These are phyloP conservation scores for Junonia oenone DNA, from an alignment of 2,888 invertebrate genomes.

Conservation along the genomic window DNA sequence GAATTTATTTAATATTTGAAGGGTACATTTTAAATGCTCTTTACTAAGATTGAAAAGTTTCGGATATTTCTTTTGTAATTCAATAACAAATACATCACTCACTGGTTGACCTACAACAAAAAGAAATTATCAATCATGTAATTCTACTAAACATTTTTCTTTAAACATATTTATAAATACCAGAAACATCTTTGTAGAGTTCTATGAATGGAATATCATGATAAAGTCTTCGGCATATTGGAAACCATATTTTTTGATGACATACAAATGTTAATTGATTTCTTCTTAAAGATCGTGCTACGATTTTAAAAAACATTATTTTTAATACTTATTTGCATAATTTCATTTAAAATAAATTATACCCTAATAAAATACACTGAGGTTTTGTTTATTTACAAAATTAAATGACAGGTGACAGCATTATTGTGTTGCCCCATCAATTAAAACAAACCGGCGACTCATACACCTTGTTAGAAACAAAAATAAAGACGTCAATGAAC, in stretches of 20 bases:
- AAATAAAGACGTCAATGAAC: no score
- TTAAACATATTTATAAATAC: slow-evolving; percentile 40
- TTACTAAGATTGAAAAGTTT: slow-evolving; percentile 49
- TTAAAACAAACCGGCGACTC: no score
- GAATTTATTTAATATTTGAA: slow-evolving; percentile 58
- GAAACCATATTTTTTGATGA: not conserved
- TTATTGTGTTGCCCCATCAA: no score
- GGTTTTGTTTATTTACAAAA: not conserved
- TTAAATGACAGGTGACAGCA: no score
- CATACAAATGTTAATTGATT: slow-evolving; percentile 4
- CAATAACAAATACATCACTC: slow-evolving; percentile 35
- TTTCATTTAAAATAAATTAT: no score
- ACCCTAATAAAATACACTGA: no score
- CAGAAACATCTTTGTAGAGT: slow-evolving; percentile 55
- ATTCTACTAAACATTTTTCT: no score
- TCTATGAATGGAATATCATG: slow-evolving; percentile 49
- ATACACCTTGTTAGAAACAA: no score
- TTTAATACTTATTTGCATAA: not conserved
- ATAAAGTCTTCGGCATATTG: slow-evolving; percentile 30
- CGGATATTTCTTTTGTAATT: slow-evolving; percentile 55
- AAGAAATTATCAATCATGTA: not conserved
- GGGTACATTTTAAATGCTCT: slow-evolving; percentile 48
- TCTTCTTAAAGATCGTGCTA: not conserved
- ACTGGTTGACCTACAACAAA: slow-evolving; percentile 45
- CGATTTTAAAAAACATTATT: slow-evolving; percentile 8